A percentile compares a stretch with the other conserved stretches of the same genome.
Conservation (phyloP, 2,888 invertebrate species). For the Acleris literana region DNA sequence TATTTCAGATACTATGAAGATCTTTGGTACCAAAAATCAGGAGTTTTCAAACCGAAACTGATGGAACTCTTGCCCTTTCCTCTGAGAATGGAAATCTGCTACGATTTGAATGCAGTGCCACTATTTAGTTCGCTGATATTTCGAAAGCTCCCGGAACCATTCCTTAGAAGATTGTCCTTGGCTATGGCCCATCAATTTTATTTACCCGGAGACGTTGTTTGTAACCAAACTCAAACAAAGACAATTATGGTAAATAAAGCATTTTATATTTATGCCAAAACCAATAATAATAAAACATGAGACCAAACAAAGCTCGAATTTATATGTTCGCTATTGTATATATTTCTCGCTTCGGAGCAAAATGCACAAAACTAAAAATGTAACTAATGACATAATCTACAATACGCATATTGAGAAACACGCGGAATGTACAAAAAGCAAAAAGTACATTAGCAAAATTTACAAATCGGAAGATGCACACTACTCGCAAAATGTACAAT, state of each 20-base stretch:
- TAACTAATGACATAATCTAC: no score
- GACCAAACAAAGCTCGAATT: no score
- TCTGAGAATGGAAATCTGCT: slow-evolving; percentile 79
- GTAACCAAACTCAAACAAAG: slow-evolving; percentile 77
- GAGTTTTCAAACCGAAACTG: slow-evolving; percentile 73
- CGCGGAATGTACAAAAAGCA: no score
- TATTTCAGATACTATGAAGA: slow-evolving; percentile 75
- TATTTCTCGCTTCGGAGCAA: no score
- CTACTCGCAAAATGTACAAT: no score
- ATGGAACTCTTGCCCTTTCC: slow-evolving; percentile 72
- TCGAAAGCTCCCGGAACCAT: slow-evolving; percentile 78
- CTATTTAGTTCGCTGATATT: slow-evolving; percentile 80
- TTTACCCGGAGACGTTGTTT: slow-evolving; percentile 79
- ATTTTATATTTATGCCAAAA: not conserved
- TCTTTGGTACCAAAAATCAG: slow-evolving; percentile 80
- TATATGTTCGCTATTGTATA: no score
- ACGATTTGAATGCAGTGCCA: slow-evolving; percentile 78
- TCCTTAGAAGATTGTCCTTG: slow-evolving; percentile 76
- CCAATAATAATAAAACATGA: not conserved
- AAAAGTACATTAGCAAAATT: no score
- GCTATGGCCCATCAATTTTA: slow-evolving; percentile 81
- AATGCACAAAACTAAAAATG: no score
- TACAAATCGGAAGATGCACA: no score
- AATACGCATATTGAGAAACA: no score
- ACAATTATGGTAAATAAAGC: slow-evolving; percentile 75